phyloP scores from a whole-genome alignment of 1,140 invertebrate species.

The Andricus grossulariae region DNA sequence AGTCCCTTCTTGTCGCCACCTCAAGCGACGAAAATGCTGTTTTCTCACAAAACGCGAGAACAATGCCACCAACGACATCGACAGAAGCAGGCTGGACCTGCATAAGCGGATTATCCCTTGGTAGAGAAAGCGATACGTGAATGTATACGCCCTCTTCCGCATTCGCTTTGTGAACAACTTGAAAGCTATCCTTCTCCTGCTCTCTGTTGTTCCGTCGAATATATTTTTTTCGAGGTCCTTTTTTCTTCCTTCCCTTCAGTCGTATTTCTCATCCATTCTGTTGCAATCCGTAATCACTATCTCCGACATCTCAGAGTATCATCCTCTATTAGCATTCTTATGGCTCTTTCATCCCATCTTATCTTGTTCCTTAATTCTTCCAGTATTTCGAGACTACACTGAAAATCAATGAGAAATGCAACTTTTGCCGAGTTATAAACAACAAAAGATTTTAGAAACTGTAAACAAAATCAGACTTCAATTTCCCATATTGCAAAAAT shows the following conservation, averaged over 20 bases:
- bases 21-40: conserved; percentile 76
- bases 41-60: conserved; percentile 73
- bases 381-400: no score
- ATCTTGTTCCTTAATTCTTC: no score
- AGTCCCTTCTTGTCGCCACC: conserved; percentile 74
- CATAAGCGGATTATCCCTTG: conserved; percentile 71
- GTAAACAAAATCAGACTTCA: no score
- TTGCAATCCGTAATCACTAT: conserved; percentile 52
- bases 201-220: conserved; percentile 17
- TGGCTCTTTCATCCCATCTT: neutral
- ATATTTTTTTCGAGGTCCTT: conserved; percentile 38
- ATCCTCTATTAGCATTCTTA: conserved; percentile 23
- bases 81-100: conserved; percentile 50
- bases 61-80: conserved; percentile 63
- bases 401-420: no score
- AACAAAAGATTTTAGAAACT: no score
- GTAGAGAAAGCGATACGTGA: conserved; percentile 63
- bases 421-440: no score
- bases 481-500: no score
- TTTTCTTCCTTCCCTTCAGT: conserved; percentile 37
- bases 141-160: conserved; percentile 45
- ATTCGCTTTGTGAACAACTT: conserved; percentile 60
- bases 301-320: conserved; percentile 36
- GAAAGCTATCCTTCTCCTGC: conserved; percentile 48
- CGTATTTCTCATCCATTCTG: conserved; percentile 20